A percentile compares a stretch with the other conserved stretches of the same genome.
phyloP scores from a whole-genome alignment of 2,113 vertebrate species.

The Cinclus cinclus region DNA sequence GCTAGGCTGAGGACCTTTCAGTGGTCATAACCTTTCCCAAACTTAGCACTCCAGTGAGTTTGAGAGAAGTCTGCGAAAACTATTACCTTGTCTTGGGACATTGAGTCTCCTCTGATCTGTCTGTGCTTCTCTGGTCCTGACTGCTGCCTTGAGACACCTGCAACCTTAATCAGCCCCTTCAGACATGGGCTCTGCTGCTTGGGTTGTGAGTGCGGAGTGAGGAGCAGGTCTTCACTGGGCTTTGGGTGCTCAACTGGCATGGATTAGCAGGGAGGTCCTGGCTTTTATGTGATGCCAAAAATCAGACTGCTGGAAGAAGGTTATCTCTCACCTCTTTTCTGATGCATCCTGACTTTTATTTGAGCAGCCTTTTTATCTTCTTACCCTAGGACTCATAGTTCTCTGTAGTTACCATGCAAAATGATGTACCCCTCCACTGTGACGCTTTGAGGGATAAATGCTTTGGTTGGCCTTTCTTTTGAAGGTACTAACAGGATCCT shows the following conservation, averaged over 20 bases:
- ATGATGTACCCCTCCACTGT: background rate
- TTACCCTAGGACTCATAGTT: background rate
- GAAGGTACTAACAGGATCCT: background rate
- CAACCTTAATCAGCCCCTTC: background rate
- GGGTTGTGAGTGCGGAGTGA: accelerated
- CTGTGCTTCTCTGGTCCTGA: background rate
- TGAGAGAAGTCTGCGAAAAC: background rate
- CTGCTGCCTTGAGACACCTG: background rate
- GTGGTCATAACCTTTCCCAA: background rate
- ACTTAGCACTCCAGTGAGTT: background rate
- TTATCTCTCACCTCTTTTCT: background rate
- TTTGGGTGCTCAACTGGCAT: background rate
- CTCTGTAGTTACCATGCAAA: background rate
- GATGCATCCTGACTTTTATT: background rate
- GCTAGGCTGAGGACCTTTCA: background rate
- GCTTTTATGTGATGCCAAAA: background rate
- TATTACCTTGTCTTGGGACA: background rate
- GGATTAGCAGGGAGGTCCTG: background rate
- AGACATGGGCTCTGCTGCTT: background rate
- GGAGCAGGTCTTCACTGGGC: background rate
- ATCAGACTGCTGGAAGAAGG: background rate
- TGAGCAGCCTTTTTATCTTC: background rate
- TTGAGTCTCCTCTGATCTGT: background rate
- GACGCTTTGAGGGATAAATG: background rate
- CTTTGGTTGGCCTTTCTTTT: background rate